phyloP scores from a whole-genome alignment of 2,888 invertebrate species.

The Nemurella pictetii region DNA sequence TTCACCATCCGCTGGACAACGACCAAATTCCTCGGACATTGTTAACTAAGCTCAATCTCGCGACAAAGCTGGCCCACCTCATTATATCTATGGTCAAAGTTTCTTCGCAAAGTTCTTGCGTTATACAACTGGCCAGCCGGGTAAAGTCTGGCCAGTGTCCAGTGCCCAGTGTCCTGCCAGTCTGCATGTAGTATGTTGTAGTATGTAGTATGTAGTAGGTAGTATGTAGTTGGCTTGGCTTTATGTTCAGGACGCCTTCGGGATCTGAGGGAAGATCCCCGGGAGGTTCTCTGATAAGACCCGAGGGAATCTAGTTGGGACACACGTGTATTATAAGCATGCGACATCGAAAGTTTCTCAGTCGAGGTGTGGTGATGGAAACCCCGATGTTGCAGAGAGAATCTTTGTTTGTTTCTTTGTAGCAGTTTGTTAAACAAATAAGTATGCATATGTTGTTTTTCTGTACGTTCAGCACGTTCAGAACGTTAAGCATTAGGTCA shows the following conservation, averaged over 20 bases:
- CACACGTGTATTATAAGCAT: too few species aligned
- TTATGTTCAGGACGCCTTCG: not conserved
- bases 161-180: not conserved
- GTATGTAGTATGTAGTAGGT: too few species aligned
- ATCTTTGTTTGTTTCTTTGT: too few species aligned
- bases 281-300: not conserved
- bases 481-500: too few species aligned
- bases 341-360: too few species aligned
- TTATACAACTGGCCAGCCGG: not conserved
- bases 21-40: slow-evolving; percentile 38
- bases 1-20: slow-evolving; percentile 23
- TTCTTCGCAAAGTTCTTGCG: not conserved
- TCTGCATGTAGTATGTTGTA: too few species aligned
- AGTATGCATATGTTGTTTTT: too few species aligned
- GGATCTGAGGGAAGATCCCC: not conserved
- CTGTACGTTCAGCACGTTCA: too few species aligned
- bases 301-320: not conserved
- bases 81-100: not conserved
- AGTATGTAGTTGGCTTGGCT: too few species aligned
- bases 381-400: too few species aligned
- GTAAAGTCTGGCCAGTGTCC: not conserved
- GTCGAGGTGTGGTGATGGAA: too few species aligned
- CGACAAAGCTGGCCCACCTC: slow-evolving; percentile 16
- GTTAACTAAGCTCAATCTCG: slow-evolving; percentile 38
- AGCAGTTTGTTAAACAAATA: too few species aligned